Evolutionary conservation across 2,888 invertebrate genomes (phyloP), one percentile per base, ranked within the genome.

Genomic region (Catocala sponsa): DNA sequence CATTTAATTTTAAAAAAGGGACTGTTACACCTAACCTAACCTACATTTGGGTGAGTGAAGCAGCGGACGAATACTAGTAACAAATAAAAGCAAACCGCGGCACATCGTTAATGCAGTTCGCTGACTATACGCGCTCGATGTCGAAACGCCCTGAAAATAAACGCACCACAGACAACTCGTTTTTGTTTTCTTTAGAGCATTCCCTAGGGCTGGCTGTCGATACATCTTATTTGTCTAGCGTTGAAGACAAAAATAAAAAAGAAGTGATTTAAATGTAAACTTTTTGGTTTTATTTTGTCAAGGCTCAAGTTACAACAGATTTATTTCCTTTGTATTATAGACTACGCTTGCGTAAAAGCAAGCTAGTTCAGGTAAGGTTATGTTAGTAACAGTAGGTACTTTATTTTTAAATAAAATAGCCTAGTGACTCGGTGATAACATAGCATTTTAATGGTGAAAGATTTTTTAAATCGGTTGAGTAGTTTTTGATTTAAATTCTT

Each of bases 71-170:
- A 41, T 32, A 2, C 25, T 25, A 25, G 11, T 41, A 59, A 47
- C 41, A 53, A 53, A 53, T 42, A 32, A 42, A 61, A 61, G 56
- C 47, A 56, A 61, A 52, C 11, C 4, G 2, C n/a, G 6, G 13
- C 10, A 5, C 11, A 6, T 46, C 13, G 11, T 41, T 55, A 13
- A 46, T 25, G 33, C 11, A 5, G 49, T 49, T 35, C 38, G 12
- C 35, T 42, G 35, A 12, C 38, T 35, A 44, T 25, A 50, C 5
- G 51, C 50, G 55, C 61, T 12, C 12, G 51, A 64, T 74, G 67
- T 74, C 62, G 75, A 67, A 74, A 72, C 48, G 43, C 15, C 63
- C 76, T 65, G 54, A 74, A 74, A 77, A 76, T 74, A 77, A 74
- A 77, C 64, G 47, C 47, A 63, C 47, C 50, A 61, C 53, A 52